Percentiles rank a stretch among this genome's conserved stretches.
These are phyloP conservation scores for Platichthys stellatus DNA, from an alignment of 2,113 vertebrate species.

Conservation along the genomic window DNA sequence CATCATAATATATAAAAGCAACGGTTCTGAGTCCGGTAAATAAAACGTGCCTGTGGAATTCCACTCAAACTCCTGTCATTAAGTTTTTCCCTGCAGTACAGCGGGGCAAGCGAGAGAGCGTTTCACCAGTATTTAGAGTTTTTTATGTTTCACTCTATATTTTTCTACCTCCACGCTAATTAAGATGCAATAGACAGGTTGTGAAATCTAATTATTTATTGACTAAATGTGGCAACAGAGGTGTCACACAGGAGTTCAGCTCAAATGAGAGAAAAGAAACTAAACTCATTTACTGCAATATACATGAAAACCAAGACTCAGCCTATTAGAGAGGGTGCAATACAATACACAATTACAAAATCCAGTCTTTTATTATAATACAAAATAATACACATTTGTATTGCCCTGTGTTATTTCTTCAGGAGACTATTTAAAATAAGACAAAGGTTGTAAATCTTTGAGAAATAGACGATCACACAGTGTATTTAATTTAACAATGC, in stretches of 20 bases:
- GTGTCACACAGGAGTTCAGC: not conserved
- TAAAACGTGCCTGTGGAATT: not conserved
- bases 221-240: conserved; percentile 10
- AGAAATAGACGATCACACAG: too few species aligned
- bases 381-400: not conserved
- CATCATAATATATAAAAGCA: not conserved
- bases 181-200: conserved; percentile 33
- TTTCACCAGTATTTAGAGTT: conserved; percentile 12
- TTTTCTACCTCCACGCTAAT: conserved; percentile 18
- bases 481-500: not conserved
- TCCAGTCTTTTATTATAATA: not conserved
- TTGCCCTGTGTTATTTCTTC: not conserved
- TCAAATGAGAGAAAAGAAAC: too few species aligned
- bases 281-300: too few species aligned
- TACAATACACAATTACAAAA: too few species aligned
- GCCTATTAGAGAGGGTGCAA: too few species aligned
- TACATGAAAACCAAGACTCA: too few species aligned
- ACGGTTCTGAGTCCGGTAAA: not conserved
- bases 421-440: not conserved
- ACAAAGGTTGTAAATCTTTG: too few species aligned
- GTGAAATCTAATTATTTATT: conserved; percentile 33
- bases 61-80: not conserved
- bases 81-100: not conserved
- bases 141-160: conserved; percentile 13
- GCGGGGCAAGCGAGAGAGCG: not conserved